Conservation (phyloP, 2,797 vertebrate species). For the Ptychobarbus kaznakovi region DNA sequence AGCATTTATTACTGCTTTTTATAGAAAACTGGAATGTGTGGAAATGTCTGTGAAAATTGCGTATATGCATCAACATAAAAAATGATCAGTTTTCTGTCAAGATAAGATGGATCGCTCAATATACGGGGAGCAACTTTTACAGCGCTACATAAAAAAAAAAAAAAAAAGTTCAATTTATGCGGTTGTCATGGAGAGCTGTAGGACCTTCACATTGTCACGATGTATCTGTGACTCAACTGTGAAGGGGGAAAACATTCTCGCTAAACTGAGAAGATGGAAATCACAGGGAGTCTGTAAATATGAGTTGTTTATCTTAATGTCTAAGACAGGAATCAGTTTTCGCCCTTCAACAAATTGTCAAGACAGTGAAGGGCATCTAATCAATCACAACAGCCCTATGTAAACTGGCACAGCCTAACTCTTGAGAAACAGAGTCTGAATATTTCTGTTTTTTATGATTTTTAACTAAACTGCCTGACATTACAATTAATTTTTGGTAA, state of each 20-base stretch:
- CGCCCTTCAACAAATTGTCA: constrained; percentile 78
- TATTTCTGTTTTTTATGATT: constrained; percentile 69
- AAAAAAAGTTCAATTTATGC: constrained; percentile 75
- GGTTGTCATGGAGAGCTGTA: constrained; percentile 70
- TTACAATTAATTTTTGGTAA: constrained; percentile 69
- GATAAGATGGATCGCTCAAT: constrained; percentile 74
- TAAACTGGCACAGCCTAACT: constrained; percentile 68
- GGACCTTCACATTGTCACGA: constrained; percentile 72
- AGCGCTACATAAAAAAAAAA: constrained; percentile 52
- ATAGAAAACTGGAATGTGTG: constrained; percentile 34
- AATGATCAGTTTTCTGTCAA: constrained; percentile 67
- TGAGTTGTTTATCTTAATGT: constrained; percentile 76
- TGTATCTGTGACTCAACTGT: constrained; percentile 64
- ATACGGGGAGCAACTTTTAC: constrained; percentile 58
- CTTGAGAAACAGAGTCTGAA: constrained; percentile 63
- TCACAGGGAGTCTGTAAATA: constrained; percentile 75
- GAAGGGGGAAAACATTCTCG: not conserved
- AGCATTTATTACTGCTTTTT: constrained; percentile 29
- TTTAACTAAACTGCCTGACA: constrained; percentile 72
- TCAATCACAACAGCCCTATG: constrained; percentile 72
- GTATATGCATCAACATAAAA: constrained; percentile 62
- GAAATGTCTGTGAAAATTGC: constrained; percentile 57
- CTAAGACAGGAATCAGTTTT: constrained; percentile 67
- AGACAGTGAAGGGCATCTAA: constrained; percentile 69
- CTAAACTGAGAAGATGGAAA: constrained; percentile 68